These are phyloP conservation scores for Pangasianodon gigas DNA, from an alignment of 2,113 vertebrate species.

Conservation along the genomic window DNA sequence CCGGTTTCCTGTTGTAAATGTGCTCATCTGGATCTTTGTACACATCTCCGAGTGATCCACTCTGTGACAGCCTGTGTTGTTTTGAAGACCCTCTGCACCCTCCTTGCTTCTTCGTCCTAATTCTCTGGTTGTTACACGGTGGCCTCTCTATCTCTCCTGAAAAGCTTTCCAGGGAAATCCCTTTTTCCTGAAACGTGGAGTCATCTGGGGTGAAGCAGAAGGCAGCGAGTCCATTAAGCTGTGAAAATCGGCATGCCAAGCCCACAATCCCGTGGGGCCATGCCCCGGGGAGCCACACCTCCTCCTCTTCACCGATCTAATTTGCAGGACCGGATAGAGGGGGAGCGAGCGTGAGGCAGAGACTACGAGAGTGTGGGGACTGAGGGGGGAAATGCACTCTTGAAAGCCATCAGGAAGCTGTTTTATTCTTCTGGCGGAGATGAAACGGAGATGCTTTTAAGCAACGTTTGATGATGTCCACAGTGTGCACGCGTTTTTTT, in stretches of 20 bases:
- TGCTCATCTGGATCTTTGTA: not conserved
- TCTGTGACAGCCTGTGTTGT: not conserved
- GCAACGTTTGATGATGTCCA: constrained; percentile 25
- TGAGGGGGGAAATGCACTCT: constrained; percentile 34
- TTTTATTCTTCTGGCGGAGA: constrained; percentile 42
- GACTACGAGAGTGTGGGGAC: not conserved
- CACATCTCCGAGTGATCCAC: not conserved
- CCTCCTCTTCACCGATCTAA: constrained; percentile 47
- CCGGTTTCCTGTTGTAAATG: not conserved
- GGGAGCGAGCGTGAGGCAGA: constrained; percentile 1
- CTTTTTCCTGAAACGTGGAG: constrained; percentile 51
- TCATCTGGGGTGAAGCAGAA: constrained; percentile 50
- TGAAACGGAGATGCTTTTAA: constrained; percentile 50
- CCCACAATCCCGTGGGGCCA: constrained; percentile 46
- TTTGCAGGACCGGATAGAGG: constrained; percentile 45
- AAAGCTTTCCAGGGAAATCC: constrained; percentile 54
- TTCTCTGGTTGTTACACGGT: not conserved
- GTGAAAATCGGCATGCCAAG: constrained; percentile 50
- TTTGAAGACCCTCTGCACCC: not conserved
- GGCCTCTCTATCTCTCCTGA: not conserved
- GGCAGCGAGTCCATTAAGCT: constrained; percentile 54
- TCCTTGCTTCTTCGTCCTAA: constrained; percentile 3
- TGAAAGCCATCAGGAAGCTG: constrained; percentile 52
- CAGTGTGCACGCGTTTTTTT: not conserved
- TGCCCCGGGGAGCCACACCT: constrained; percentile 51